Evolutionary conservation across 2,888 invertebrate genomes (phyloP).

Genomic region (Mamestra brassicae): DNA sequence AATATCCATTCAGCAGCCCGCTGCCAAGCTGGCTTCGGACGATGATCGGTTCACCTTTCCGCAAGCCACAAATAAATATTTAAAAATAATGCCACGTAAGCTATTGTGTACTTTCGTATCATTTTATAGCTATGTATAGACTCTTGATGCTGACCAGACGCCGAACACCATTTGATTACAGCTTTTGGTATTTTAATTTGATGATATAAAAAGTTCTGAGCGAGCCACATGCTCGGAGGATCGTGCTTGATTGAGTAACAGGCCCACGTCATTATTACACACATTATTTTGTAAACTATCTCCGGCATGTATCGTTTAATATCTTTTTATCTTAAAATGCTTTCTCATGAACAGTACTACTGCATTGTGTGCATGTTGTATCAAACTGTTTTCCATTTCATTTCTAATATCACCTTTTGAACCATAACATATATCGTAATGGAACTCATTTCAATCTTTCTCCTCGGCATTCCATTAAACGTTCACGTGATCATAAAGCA

Average conservation of each 20-base stretch:
- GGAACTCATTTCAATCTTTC: conserved; percentile 56
- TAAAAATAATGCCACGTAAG: conserved; percentile 69
- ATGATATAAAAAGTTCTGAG: conserved; percentile 72
- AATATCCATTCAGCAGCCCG: conserved; percentile 55
- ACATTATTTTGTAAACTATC: conserved; percentile 65
- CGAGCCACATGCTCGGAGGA: conserved; percentile 54
- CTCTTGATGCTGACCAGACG: conserved; percentile 75
- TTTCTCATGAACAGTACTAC: conserved; percentile 38
- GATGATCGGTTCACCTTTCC: conserved; percentile 65
- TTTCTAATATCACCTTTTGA: conserved; percentile 28
- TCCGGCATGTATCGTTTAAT: conserved; percentile 39
- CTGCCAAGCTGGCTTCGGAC: conserved; percentile 61
- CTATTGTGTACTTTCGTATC: conserved; percentile 67
- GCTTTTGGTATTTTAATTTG: conserved; percentile 78
- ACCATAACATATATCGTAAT: conserved; percentile 26
- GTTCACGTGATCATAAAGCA: conserved; percentile 65
- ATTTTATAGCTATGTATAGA: conserved; percentile 70
- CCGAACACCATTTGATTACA: conserved; percentile 69
- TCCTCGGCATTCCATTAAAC: conserved; percentile 38
- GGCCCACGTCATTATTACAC: conserved; percentile 55
- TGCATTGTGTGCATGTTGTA: conserved; percentile 23
- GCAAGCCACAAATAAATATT: conserved; percentile 67
- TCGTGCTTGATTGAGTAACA: conserved; percentile 62
- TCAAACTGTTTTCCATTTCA: conserved; percentile 42
- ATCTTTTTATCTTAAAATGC: conserved; percentile 53